A percentile compares a stretch with the other conserved stretches of the same genome.
Conservation (phyloP, 2,113 vertebrate genomes). For the Rutilus rutilus region DNA sequence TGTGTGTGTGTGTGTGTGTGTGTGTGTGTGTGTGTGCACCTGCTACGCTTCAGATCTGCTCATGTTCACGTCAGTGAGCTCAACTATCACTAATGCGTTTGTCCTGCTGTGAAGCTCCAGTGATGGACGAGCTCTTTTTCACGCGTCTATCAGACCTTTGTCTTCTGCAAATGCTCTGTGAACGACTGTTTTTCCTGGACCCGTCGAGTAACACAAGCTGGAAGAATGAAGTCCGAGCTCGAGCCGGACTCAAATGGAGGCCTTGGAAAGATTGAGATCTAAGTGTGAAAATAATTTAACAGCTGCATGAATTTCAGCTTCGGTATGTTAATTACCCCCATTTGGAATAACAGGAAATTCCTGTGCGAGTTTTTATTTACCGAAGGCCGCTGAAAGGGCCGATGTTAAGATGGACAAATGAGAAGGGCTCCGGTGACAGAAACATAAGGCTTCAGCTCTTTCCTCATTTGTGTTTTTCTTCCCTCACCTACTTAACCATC, state of each 20-base stretch:
- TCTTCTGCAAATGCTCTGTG: constrained; percentile 19
- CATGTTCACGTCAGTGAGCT: neutral
- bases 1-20: too few species aligned
- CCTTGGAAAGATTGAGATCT: constrained; percentile 41
- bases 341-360: constrained; percentile 62
- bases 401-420: constrained; percentile 4
- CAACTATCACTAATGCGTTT: neutral
- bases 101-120: neutral
- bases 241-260: constrained; percentile 8
- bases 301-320: constrained; percentile 48
- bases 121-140: neutral
- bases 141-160: neutral
- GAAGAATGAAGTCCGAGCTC: constrained; percentile 3
- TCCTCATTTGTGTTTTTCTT: constrained; percentile 42
- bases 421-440: constrained; percentile 46
- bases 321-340: constrained; percentile 54
- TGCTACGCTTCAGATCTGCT: neutral
- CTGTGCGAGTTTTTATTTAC: constrained; percentile 40
- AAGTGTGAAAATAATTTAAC: constrained; percentile 47
- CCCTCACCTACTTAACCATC: neutral
- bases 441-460: constrained; percentile 16
- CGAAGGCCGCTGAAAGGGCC: neutral
- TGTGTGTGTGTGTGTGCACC: neutral
- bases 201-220: neutral
- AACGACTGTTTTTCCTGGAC: neutral